A percentile compares a stretch with the other conserved stretches of the same genome.
Evolutionary conservation across 1,140 invertebrate genomes (phyloP).

Genomic region (Lasaia peninsularis): DNA sequence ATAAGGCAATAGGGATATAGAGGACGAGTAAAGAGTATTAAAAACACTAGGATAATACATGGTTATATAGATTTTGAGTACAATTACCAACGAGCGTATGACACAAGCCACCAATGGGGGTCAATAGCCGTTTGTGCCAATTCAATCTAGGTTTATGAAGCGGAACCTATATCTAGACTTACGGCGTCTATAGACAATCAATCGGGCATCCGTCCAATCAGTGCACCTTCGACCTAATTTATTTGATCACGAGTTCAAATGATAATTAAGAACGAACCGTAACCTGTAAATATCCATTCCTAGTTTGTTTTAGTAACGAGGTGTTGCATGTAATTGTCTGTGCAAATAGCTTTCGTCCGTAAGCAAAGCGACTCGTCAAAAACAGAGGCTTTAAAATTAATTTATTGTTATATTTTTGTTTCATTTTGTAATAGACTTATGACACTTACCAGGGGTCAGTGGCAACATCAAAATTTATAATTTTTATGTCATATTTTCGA

Average conservation of each 20-base stretch:
- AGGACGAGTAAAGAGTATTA: background rate
- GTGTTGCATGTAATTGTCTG: no score
- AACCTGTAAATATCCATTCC: no score
- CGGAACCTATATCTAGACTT: slow-evolving; percentile 6
- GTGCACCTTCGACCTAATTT: slow-evolving; percentile 1
- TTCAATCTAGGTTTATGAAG: slow-evolving; percentile 11
- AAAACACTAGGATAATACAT: slow-evolving; percentile 4
- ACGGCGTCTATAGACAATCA: slow-evolving; percentile 2
- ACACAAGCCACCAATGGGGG: background rate
- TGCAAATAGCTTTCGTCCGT: no score
- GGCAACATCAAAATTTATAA: no score
- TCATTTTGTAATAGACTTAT: no score
- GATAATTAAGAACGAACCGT: no score
- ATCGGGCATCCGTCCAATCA: background rate
- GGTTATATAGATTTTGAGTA: slow-evolving; percentile 9
- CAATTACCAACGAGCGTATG: background rate
- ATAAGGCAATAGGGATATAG: background rate
- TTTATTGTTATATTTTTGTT: no score
- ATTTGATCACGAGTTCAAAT: background rate
- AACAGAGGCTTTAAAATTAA: no score
- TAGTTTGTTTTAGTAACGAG: no score
- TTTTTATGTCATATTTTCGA: no score
- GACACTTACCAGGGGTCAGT: no score
- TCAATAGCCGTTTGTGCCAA: slow-evolving; percentile 4
- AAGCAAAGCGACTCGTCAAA: no score